These are phyloP conservation scores for Perizoma affinitatum DNA, from an alignment of 2,888 invertebrate genomes.

Conservation along the genomic window DNA sequence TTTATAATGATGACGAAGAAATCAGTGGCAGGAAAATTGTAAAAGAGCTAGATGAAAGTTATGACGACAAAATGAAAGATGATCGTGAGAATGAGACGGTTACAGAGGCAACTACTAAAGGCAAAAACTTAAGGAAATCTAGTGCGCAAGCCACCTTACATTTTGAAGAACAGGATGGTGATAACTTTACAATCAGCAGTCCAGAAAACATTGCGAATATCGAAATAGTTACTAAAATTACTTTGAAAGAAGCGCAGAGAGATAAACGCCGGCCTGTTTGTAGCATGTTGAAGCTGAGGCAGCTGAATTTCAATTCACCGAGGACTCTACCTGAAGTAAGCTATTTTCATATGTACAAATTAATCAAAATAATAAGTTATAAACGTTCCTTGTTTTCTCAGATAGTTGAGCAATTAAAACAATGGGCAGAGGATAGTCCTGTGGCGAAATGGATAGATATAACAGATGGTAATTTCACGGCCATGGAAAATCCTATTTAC, in stretches of 20 bases:
- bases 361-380: neutral
- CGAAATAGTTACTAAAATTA: slow-evolving; percentile 12
- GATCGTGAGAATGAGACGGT: slow-evolving; percentile 16
- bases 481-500: slow-evolving; percentile 77
- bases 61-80: slow-evolving; percentile 43
- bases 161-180: slow-evolving; percentile 16
- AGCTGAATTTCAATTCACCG: slow-evolving; percentile 63
- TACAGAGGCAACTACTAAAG: slow-evolving; percentile 4
- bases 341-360: slow-evolving; percentile 2
- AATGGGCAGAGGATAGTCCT: slow-evolving; percentile 72
- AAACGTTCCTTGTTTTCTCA: slow-evolving; percentile 38
- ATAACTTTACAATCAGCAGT: slow-evolving; percentile 7
- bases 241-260: slow-evolving; percentile 18
- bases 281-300: slow-evolving; percentile 60
- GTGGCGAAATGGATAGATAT: slow-evolving; percentile 71
- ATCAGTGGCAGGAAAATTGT: slow-evolving; percentile 42
- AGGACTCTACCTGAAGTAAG: slow-evolving; percentile 69
- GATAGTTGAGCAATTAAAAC: slow-evolving; percentile 67
- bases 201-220: neutral
- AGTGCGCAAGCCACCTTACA: neutral
- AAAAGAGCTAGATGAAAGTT: slow-evolving; percentile 40
- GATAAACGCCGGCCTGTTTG: slow-evolving; percentile 47
- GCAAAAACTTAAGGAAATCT: slow-evolving; percentile 3
- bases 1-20: slow-evolving; percentile 56
- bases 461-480: slow-evolving; percentile 68